Conservation (phyloP, 30 jellyfish, hydroid and myxozoan genomes). For the Clytia hemisphaerica region DNA sequence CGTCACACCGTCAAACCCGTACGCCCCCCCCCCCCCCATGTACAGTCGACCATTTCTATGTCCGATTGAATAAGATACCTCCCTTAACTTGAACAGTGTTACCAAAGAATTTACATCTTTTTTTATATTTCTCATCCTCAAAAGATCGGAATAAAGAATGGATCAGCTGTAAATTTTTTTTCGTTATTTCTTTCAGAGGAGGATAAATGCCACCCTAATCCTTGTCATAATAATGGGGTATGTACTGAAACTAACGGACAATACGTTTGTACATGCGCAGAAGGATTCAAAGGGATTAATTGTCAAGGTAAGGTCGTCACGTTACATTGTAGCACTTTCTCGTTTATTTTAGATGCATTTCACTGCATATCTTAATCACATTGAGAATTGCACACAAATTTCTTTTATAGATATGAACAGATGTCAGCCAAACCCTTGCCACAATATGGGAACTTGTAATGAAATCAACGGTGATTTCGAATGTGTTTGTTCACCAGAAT, state of each 20-base stretch:
- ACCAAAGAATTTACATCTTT: too few species aligned
- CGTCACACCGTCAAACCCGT: too few species aligned
- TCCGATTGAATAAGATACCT: too few species aligned
- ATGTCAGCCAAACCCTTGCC: constrained; percentile 94
- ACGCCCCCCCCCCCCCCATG: too few species aligned
- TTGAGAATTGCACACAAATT: background rate
- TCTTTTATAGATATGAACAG: constrained; percentile 53
- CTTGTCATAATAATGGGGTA: constrained; percentile 84
- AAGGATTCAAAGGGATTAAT: constrained; percentile 84
- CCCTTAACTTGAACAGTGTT: too few species aligned
- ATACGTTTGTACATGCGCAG: constrained; percentile 92
- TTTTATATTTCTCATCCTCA: too few species aligned
- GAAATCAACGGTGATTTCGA: constrained; percentile 76
- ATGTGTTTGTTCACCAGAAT: constrained; percentile 83
- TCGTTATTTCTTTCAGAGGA: constrained; percentile 80
- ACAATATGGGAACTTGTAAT: constrained; percentile 74
- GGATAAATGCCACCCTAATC: constrained; percentile 89
- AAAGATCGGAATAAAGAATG: too few species aligned
- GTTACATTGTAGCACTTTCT: background rate
- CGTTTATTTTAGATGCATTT: too few species aligned
- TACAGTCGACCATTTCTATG: too few species aligned
- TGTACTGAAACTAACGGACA: constrained; percentile 94
- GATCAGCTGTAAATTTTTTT: too few species aligned
- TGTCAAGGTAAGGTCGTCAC: constrained; percentile 67
- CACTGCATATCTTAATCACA: background rate